phyloP scores from a whole-genome alignment of 2,888 invertebrate species.

The Lymantria monacha region DNA sequence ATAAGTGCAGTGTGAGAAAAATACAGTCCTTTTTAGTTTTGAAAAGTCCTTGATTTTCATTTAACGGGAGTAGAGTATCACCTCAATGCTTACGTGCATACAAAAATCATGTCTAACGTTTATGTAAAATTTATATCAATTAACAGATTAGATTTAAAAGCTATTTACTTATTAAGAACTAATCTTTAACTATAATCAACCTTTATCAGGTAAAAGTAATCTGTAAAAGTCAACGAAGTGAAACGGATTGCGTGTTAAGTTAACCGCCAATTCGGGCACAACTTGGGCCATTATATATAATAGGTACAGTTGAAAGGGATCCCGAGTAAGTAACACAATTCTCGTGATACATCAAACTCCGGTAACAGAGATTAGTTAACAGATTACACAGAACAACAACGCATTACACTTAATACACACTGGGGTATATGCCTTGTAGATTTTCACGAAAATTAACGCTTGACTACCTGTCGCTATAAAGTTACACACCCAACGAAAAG shows the following conservation, averaged over 20 bases:
- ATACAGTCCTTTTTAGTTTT: too few species aligned
- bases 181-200: not conserved
- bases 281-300: not conserved
- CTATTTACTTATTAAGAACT: too few species aligned
- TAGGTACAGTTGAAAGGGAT: not conserved
- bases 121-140: too few species aligned
- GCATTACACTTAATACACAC: not conserved
- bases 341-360: not conserved
- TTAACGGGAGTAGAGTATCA: too few species aligned
- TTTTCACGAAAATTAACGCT: too few species aligned
- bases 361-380: not conserved
- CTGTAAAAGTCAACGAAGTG: not conserved
- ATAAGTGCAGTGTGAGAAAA: too few species aligned
- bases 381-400: not conserved
- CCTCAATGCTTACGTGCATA: too few species aligned
- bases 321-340: not conserved
- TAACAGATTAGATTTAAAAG: too few species aligned
- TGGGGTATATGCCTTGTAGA: not conserved
- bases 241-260: not conserved
- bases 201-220: not conserved
- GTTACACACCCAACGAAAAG: too few species aligned
- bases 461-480: too few species aligned
- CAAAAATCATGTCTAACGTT: too few species aligned
- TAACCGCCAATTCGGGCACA: not conserved
- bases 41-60: too few species aligned